phyloP scores from a whole-genome alignment of 2,113 vertebrate species.

The Halcyon malimbica region DNA sequence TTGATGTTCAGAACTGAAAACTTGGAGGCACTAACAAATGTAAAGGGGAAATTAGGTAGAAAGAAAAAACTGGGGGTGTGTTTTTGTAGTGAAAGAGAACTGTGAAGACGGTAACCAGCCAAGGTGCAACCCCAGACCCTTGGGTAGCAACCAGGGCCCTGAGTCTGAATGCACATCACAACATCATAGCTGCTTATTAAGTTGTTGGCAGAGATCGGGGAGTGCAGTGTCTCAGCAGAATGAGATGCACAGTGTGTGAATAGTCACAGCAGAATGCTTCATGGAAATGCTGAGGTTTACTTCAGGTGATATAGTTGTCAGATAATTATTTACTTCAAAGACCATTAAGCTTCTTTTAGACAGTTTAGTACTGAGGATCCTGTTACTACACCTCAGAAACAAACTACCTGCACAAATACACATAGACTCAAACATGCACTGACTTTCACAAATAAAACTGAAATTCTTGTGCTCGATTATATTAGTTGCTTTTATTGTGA shows the following conservation, averaged over 20 bases:
- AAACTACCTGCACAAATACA: neutral
- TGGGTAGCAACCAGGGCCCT: neutral
- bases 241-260: neutral
- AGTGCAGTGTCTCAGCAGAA: neutral
- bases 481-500: neutral
- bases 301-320: neutral
- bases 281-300: neutral
- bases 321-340: neutral
- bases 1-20: neutral
- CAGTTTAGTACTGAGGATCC: neutral
- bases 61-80: neutral
- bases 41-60: neutral
- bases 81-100: neutral
- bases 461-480: neutral
- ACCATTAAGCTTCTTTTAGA: neutral
- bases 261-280: neutral
- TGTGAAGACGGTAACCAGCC: neutral
- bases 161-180: rapidly evolving
- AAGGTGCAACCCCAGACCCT: neutral
- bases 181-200: neutral
- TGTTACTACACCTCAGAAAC: neutral
- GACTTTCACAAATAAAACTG: neutral
- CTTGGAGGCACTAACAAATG: neutral
- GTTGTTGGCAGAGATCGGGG: rapidly evolving
- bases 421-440: neutral